Evolutionary conservation across 2,797 vertebrate species (phyloP).

Genomic region (Cuculus canorus): DNA sequence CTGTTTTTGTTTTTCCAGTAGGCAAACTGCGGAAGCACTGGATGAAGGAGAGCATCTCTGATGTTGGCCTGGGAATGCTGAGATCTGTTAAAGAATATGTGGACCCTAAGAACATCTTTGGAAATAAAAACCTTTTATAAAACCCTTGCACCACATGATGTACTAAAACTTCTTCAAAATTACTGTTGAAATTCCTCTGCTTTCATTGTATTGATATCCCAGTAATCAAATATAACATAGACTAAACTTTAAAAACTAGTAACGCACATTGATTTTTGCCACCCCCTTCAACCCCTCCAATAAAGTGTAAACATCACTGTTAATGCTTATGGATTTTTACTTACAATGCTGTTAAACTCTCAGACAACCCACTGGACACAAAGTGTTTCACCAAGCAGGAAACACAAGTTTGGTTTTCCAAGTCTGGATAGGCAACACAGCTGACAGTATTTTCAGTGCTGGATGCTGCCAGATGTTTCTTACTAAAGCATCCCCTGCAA

Average conservation of each 20-base stretch:
- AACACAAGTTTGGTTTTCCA: slow-evolving; percentile 60
- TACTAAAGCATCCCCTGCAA: slow-evolving; percentile 53
- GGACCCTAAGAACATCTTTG: slow-evolving; percentile 97
- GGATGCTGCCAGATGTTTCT: slow-evolving; percentile 68
- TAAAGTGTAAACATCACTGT: slow-evolving; percentile 44
- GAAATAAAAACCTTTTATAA: slow-evolving; percentile 98
- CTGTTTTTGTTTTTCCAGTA: slow-evolving; percentile 87
- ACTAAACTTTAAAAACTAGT: slow-evolving; percentile 72
- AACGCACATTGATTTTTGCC: slow-evolving; percentile 62
- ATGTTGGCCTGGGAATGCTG: slow-evolving; percentile 96
- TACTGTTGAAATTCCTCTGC: slow-evolving; percentile 50
- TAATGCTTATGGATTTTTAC: slow-evolving; percentile 65
- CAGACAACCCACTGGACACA: slow-evolving; percentile 16
- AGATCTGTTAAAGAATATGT: slow-evolving; percentile 96
- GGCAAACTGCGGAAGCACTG: slow-evolving; percentile 98
- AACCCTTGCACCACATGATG: slow-evolving; percentile 57
- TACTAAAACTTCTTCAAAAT: slow-evolving; percentile 61
- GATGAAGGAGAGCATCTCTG: slow-evolving; percentile 93
- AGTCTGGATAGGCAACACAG: slow-evolving; percentile 57
- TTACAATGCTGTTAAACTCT: slow-evolving; percentile 54
- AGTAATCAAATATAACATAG: slow-evolving; percentile 80
- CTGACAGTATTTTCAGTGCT: slow-evolving; percentile 60
- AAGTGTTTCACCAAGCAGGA: slow-evolving; percentile 50
- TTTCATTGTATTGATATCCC: slow-evolving; percentile 76
- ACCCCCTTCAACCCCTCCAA: neutral